phyloP scores from a whole-genome alignment of 2,888 invertebrate genomes.

The Protophormia terraenovae region DNA sequence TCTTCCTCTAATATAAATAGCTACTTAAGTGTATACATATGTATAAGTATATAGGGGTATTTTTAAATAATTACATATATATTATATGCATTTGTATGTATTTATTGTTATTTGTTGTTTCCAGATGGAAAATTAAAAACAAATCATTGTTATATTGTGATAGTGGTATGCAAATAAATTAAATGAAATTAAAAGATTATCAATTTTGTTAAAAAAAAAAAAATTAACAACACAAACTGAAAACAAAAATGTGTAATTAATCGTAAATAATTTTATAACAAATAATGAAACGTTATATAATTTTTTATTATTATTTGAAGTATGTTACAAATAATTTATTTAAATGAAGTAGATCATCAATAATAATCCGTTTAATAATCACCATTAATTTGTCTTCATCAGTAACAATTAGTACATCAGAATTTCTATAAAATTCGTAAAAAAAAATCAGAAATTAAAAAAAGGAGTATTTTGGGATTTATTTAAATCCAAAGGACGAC shows the following conservation, averaged over 20 bases:
- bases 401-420: too few relatives aligned
- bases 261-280: conserved; percentile 55
- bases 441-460: too few relatives aligned
- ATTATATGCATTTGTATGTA: background rate
- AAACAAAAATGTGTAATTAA: conserved; percentile 51
- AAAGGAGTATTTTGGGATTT: too few relatives aligned
- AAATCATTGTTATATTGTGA: conserved; percentile 6
- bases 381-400: too few relatives aligned
- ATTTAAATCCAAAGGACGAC: too few relatives aligned
- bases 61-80: conserved; percentile 2
- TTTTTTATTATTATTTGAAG: background rate
- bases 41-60: background rate
- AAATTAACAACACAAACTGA: background rate
- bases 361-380: background rate
- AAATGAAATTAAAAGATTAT: conserved; percentile 61
- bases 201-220: background rate
- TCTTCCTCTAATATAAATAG: background rate
- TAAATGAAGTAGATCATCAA: background rate
- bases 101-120: conserved; percentile 23
- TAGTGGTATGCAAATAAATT: conserved; percentile 47
- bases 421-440: too few relatives aligned
- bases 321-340: conserved; percentile 3
- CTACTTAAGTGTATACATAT: background rate
- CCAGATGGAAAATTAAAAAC: conserved; percentile 18
- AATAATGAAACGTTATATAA: conserved; percentile 15